phyloP scores from a whole-genome alignment of 2,888 invertebrate species.

The Synanthedon vespiformis region DNA sequence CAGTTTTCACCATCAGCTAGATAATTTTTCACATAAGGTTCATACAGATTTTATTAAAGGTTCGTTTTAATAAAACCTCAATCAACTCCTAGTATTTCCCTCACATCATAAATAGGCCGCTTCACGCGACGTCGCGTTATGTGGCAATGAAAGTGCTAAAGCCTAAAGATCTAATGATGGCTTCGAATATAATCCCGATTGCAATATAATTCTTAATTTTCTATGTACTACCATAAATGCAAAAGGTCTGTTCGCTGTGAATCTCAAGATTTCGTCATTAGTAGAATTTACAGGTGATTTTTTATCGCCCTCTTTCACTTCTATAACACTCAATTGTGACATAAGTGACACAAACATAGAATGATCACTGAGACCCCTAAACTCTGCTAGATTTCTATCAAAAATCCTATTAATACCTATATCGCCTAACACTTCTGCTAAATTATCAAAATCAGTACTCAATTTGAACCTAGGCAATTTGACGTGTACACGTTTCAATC shows the following conservation, averaged over 20 bases:
- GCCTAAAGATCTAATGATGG: slow-evolving; percentile 14
- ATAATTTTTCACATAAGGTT: no score
- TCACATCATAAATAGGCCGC: no score
- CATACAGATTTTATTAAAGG: no score
- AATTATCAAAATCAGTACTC: slow-evolving; percentile 26
- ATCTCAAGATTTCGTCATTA: slow-evolving; percentile 14
- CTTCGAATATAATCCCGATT: slow-evolving; percentile 36
- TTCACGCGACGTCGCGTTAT: no score
- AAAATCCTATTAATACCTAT: slow-evolving; percentile 48
- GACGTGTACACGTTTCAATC: slow-evolving; percentile 23
- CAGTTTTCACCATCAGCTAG: no score
- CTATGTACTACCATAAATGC: slow-evolving; percentile 39
- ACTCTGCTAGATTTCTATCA: slow-evolving; percentile 27
- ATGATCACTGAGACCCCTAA: slow-evolving; percentile 32
- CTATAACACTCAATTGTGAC: slow-evolving; percentile 32
- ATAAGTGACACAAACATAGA: slow-evolving; percentile 33
- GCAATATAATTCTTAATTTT: slow-evolving; percentile 36
- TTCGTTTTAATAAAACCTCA: no score
- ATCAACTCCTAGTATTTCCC: no score
- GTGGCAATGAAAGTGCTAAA: no score
- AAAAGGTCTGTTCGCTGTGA: slow-evolving; percentile 36
- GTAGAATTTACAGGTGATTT: slow-evolving; percentile 16
- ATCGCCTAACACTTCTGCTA: slow-evolving; percentile 39
- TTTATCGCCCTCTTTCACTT: slow-evolving; percentile 36
- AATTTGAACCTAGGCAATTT: slow-evolving; percentile 40